Evolutionary conservation across 1,140 invertebrate genomes (phyloP), one percentile per base, ranked within the genome.

Genomic region (Drosophila ogumai): DNA sequence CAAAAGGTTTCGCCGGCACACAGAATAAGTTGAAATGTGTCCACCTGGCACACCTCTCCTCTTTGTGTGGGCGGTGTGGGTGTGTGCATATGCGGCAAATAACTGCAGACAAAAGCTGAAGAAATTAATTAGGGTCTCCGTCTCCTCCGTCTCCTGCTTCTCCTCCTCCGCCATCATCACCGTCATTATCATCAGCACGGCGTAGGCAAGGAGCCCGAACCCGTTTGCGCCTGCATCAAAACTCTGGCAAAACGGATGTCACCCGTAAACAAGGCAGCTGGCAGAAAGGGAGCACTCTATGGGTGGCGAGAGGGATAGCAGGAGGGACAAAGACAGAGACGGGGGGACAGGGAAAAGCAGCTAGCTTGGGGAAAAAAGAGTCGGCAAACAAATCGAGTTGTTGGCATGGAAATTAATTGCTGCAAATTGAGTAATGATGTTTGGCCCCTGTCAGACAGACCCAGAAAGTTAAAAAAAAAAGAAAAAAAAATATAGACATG

Each of bases 401-500:
- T 87, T 79, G 68, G 46, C 82, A 87, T 87, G 69, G 71, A 86
- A 86, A 87, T 81, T 86, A 86, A 86, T 86, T 81, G 82, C 65
- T 69, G 36, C 68, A 77, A 76, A 77, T 77, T 77, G 73, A 77
- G 64, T 77, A 77, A 77, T 69, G 74, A 76, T 77, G 73, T 55
- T 77, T 67, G 73, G 46, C 17, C 58, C 44, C 52, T 28, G 43
- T 67, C 65, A 28, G 9, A 10, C 28, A 32, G 17, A 15, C 19
- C 22, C 12, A 25, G 52, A 58, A 34, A 17, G 13, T 10, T 36
- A 50, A 50, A 50, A 50, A 49, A 6, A 58, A 28, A 59, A 28
- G 17, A 10, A 34, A n/a, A 32, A 0, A 6, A 15, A 50, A 49
- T n/a, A 28, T 9, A 49, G 15, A 17, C 17, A 3, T 12, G 15